Evolutionary conservation across 1,140 invertebrate species (phyloP).

Genomic region (Drosophila bipectinata): DNA sequence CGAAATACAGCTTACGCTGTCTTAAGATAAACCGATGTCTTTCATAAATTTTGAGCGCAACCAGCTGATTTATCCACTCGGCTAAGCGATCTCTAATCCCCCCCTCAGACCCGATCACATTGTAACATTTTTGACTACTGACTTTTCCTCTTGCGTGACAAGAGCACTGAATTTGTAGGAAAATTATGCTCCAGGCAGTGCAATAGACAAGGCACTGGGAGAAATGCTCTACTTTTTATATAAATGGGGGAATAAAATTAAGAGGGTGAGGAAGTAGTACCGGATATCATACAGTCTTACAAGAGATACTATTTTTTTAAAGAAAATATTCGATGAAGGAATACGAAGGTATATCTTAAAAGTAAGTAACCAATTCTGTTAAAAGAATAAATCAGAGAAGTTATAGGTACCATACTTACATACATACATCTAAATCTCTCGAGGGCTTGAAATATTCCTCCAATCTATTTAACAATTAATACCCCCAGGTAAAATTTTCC

Average conservation of each 20-base stretch:
- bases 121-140: constrained; percentile 11
- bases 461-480: too few species aligned
- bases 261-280: too few species aligned
- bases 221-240: background rate
- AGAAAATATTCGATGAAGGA: too few species aligned
- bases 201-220: constrained; percentile 3
- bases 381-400: too few species aligned
- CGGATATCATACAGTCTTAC: too few species aligned
- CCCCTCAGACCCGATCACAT: background rate
- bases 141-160: constrained; percentile 31
- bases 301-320: too few species aligned
- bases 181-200: constrained; percentile 31
- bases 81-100: constrained; percentile 1
- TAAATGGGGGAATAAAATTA: background rate
- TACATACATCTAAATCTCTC: too few species aligned
- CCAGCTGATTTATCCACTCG: constrained; percentile 24
- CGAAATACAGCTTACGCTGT: constrained; percentile 2
- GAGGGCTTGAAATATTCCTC: too few species aligned
- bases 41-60: constrained; percentile 32
- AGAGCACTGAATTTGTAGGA: constrained; percentile 19
- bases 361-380: too few species aligned
- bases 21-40: constrained; percentile 7
- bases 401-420: too few species aligned
- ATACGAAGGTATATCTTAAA: too few species aligned
- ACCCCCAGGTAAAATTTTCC: background rate